Conservation (phyloP, 2,113 vertebrate species). For the Dasypus novemcinctus region DNA sequence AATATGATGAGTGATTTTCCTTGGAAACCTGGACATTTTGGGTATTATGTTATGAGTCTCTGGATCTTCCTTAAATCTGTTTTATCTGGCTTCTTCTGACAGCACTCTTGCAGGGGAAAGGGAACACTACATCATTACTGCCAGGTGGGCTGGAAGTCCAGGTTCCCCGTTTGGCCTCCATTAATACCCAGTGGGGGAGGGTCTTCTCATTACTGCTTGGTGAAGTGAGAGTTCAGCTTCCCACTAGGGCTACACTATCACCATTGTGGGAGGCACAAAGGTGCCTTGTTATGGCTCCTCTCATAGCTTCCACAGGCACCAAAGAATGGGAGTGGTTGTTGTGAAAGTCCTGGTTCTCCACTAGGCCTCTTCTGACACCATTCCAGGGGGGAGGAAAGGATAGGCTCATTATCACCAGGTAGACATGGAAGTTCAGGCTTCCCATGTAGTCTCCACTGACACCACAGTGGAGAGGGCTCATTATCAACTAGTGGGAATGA, state of each 20-base stretch:
- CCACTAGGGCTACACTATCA: background rate
- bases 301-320: background rate
- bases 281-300: background rate
- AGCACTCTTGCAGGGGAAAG: background rate
- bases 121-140: background rate
- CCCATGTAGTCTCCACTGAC: background rate
- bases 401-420: background rate
- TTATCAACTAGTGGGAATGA: background rate
- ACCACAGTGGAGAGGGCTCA: background rate
- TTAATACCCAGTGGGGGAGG: background rate
- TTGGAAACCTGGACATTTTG: background rate
- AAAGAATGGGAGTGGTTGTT: background rate
- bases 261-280: background rate
- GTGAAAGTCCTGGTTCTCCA: background rate
- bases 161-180: background rate
- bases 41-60: background rate
- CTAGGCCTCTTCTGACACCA: background rate
- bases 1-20: background rate
- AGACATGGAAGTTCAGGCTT: background rate
- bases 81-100: background rate
- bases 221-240: background rate
- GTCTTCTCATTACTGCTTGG: background rate
- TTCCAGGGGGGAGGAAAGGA: background rate
- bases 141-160: background rate
- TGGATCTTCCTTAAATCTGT: background rate